Evolutionary conservation across 35 echinoderm and acorn worm species (phyloP).

Genomic region (Diadema setosum): DNA sequence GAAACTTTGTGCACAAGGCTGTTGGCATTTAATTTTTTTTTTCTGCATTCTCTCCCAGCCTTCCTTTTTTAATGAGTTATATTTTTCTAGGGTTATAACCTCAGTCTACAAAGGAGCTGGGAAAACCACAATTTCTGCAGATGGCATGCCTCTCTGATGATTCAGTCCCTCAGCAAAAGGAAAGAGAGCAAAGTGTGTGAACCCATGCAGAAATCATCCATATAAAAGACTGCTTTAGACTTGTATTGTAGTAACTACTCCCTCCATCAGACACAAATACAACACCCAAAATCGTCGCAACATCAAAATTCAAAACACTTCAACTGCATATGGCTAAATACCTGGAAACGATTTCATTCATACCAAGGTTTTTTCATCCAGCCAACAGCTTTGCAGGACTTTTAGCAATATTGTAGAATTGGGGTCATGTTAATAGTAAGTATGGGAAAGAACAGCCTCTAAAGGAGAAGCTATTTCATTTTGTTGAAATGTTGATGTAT

Average conservation of each 20-base stretch:
- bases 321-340: background rate
- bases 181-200: background rate
- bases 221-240: too few species aligned
- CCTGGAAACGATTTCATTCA: background rate
- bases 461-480: too few species aligned
- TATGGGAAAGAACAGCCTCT: too few species aligned
- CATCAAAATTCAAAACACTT: slow-evolving; percentile 1
- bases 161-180: background rate
- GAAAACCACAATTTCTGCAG: background rate
- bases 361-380: too few species aligned
- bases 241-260: too few species aligned
- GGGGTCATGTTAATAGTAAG: too few species aligned
- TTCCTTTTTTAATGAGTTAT: background rate
- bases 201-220: background rate
- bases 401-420: too few species aligned
- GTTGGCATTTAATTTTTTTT: background rate
- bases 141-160: background rate
- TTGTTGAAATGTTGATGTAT: too few species aligned
- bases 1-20: too few species aligned
- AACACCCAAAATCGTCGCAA: too few species aligned
- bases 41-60: background rate
- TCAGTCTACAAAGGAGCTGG: background rate
- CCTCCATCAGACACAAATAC: too few species aligned
- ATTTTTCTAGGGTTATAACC: background rate
- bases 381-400: too few species aligned